phyloP scores from a whole-genome alignment of 2,797 vertebrate genomes.

The Gymnopithys bicolor region DNA sequence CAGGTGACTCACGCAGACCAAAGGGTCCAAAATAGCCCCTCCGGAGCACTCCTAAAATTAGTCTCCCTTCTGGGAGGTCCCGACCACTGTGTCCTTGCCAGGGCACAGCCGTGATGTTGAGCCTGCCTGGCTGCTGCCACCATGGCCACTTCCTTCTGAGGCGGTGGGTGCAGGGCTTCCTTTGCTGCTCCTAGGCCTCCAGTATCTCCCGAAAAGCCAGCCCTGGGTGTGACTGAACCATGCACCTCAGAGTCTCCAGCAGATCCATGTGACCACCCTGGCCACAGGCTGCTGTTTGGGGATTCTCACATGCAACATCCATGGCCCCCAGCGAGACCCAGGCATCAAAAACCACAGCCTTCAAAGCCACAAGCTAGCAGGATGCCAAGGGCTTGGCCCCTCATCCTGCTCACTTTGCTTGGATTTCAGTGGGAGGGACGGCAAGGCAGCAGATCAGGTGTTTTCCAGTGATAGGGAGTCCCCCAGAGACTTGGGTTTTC shows the following conservation, averaged over 20 bases:
- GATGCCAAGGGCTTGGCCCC: neutral
- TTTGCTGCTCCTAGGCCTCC: neutral
- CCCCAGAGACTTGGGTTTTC: neutral
- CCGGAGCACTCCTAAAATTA: constrained; percentile 65
- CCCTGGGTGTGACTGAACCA: accelerated
- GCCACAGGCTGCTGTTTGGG: neutral
- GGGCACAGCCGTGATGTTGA: neutral
- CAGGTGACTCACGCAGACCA: constrained; percentile 61
- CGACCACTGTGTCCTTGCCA: constrained; percentile 38
- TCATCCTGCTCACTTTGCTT: neutral
- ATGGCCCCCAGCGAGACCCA: accelerated
- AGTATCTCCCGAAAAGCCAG: neutral
- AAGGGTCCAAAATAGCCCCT: constrained; percentile 68
- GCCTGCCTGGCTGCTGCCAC: neutral
- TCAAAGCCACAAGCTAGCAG: accelerated
- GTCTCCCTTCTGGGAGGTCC: constrained; percentile 39
- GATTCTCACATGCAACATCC: neutral
- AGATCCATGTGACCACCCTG: accelerated
- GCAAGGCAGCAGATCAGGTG: neutral
- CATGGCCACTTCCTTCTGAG: accelerated
- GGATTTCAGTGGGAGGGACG: neutral
- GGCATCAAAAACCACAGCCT: neutral
- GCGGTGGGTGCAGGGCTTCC: accelerated
- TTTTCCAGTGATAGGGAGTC: neutral
- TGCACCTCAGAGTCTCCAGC: neutral